Percentiles rank a stretch among this genome's conserved stretches.
Evolutionary conservation across 2,888 invertebrate species (phyloP).

Genomic region (Ommatoiulus sabulosus): DNA sequence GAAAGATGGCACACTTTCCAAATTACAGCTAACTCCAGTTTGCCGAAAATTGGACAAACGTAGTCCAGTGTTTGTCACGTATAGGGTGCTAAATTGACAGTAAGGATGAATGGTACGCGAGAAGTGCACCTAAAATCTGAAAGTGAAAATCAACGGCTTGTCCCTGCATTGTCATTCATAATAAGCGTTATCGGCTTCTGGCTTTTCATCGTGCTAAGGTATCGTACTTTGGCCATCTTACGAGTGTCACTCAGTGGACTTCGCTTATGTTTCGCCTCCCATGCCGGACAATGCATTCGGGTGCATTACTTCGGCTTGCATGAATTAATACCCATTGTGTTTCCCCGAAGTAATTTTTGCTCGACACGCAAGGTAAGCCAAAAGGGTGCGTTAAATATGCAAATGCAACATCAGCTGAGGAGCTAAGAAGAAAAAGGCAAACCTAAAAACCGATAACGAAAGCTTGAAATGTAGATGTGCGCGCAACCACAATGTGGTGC

Average conservation of each 20-base stretch:
- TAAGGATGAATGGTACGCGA: not conserved
- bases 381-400: slow-evolving; percentile 29
- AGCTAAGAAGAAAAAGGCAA: not conserved
- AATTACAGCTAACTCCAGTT: too few species aligned
- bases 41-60: not conserved
- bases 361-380: slow-evolving; percentile 21
- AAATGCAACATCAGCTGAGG: slow-evolving; percentile 9
- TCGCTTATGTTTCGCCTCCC: not conserved
- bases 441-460: not conserved
- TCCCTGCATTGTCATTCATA: not conserved
- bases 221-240: not conserved
- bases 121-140: not conserved
- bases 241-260: slow-evolving; percentile 15
- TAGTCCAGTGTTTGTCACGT: not conserved
- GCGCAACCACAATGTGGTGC: slow-evolving; percentile 18
- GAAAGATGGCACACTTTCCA: too few species aligned
- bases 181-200: not conserved
- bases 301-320: slow-evolving; percentile 6
- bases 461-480: slow-evolving; percentile 28
- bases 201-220: not conserved
- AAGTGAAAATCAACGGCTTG: slow-evolving; percentile 24
- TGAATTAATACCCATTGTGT: slow-evolving; percentile 20
- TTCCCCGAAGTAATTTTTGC: not conserved
- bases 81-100: not conserved
- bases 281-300: slow-evolving; percentile 11